Evolutionary conservation across 2,797 vertebrate species (phyloP), one percentile per base, ranked within the genome.

Genomic region (Ptychobarbus kaznakovi): DNA sequence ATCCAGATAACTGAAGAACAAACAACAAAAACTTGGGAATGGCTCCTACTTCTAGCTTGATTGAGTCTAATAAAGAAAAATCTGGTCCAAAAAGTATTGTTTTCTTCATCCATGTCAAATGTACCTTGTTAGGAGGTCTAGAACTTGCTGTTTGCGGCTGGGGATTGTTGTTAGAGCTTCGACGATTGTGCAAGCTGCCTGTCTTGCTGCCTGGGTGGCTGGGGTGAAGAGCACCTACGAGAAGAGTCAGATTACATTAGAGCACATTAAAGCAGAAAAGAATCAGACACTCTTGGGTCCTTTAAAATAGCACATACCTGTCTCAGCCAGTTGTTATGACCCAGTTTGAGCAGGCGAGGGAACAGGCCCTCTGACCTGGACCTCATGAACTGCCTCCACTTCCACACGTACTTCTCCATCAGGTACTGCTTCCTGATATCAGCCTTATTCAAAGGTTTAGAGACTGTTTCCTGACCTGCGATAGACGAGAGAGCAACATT

Each of bases 261-360:
- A 18, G 2, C 1, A 32, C 7, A 76, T 68, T 35, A 7, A 58
- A 25, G 35, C 42, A 70, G n/a, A 58, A 56, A 1, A n/a, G 15
- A 38, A 53, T 61, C 38, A 32, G 12, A 65, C 40, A 49, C 35
- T 44, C 42, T 22, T 53, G 8, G 28, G 46, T 11, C 2, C 4
- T 25, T 2, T 18, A 4, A 75, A 16, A 53, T n/a, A 53, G 42
- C 42, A 22, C 20, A 85, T 93, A 99, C 98, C 94, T 99, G 98
- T 40, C 97, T 94, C 82, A 99, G 94, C 98, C 98, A 99, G 90
- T 99, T 99, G 93, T 99, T 99, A 90, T 99, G 98, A 42, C 98
- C 98, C 88, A 99, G 95, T 86, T 98, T 99, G 87, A 99, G 98
- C 61, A 96, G 87, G 92, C 98, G 92, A 92, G 95, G 88, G 96